These are phyloP conservation scores for Lepidurus apus DNA, from an alignment of 1,140 invertebrate genomes.

Conservation along the genomic window DNA sequence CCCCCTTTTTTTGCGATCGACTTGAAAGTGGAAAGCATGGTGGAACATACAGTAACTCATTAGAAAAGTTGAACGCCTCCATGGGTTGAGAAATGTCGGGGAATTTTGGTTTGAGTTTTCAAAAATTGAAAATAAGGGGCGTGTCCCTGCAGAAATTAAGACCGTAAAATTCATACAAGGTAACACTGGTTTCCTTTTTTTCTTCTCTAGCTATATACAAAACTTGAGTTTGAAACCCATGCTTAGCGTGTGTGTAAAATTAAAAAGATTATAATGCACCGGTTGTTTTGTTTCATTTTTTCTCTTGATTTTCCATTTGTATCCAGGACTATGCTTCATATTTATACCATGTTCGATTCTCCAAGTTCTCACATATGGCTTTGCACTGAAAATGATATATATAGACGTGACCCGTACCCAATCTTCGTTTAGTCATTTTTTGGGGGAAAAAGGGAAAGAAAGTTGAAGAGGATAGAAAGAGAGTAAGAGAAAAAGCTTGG, in stretches of 20 bases:
- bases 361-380: background rate
- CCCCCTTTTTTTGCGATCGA: background rate
- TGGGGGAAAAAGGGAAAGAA: background rate
- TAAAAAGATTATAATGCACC: conserved; percentile 6
- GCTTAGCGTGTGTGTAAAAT: background rate
- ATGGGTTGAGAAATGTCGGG: background rate
- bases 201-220: conserved; percentile 1
- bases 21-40: background rate
- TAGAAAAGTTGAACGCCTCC: background rate
- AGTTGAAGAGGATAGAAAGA: background rate
- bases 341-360: background rate
- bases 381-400: conserved; percentile 19
- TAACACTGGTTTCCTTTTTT: background rate
- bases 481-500: background rate
- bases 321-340: background rate
- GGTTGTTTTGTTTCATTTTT: background rate
- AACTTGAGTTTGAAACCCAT: background rate
- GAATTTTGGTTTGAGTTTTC: background rate
- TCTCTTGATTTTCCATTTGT: background rate
- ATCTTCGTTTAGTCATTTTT: conserved; percentile 8
- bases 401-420: conserved; percentile 10
- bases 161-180: background rate
- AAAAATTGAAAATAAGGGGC: background rate
- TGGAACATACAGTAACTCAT: background rate
- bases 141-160: background rate